Evolutionary conservation across 1,140 invertebrate species (phyloP).

Genomic region (Anastrepha ludens): DNA sequence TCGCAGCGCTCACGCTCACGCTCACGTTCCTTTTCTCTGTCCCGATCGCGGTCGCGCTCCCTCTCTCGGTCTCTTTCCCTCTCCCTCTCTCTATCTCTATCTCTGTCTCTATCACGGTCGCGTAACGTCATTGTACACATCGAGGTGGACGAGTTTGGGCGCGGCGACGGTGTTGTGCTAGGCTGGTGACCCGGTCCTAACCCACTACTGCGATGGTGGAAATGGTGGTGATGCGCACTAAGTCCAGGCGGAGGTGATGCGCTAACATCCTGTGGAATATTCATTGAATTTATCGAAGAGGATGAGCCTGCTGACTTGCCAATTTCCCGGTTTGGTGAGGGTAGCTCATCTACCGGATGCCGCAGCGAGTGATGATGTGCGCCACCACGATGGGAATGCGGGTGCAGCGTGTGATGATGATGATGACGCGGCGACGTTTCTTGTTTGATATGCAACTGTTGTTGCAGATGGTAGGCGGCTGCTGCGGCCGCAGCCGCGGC

Average conservation of each 20-base stretch:
- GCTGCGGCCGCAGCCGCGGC: slow-evolving; percentile 62
- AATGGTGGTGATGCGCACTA: slow-evolving; percentile 53
- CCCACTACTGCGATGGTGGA: slow-evolving; percentile 40
- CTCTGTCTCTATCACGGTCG: slow-evolving; percentile 59
- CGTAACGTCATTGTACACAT: slow-evolving; percentile 63
- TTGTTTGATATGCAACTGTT: slow-evolving; percentile 70
- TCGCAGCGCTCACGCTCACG: slow-evolving; percentile 49
- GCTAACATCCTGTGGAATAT: slow-evolving; percentile 15
- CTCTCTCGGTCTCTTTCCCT: slow-evolving; percentile 63
- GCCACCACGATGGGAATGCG: slow-evolving; percentile 15
- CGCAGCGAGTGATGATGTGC: slow-evolving; percentile 64
- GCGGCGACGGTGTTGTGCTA: slow-evolving; percentile 62
- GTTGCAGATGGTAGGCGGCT: slow-evolving; percentile 68
- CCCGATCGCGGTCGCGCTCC: slow-evolving; percentile 56
- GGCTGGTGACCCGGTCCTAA: neutral
- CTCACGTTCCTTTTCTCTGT: slow-evolving; percentile 50
- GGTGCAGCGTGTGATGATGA: slow-evolving; percentile 62
- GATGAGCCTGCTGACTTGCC: slow-evolving; percentile 59
- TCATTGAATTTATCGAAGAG: neutral
- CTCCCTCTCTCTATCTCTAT: slow-evolving; percentile 55
- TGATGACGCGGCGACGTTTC: slow-evolving; percentile 69
- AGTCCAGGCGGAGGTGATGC: slow-evolving; percentile 33
- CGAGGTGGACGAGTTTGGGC: slow-evolving; percentile 60
- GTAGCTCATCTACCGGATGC: slow-evolving; percentile 66
- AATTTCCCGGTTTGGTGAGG: slow-evolving; percentile 65